A percentile compares a stretch with the other conserved stretches of the same genome.
Conservation (phyloP, 2,888 invertebrate species). For the Sericinus montela region DNA sequence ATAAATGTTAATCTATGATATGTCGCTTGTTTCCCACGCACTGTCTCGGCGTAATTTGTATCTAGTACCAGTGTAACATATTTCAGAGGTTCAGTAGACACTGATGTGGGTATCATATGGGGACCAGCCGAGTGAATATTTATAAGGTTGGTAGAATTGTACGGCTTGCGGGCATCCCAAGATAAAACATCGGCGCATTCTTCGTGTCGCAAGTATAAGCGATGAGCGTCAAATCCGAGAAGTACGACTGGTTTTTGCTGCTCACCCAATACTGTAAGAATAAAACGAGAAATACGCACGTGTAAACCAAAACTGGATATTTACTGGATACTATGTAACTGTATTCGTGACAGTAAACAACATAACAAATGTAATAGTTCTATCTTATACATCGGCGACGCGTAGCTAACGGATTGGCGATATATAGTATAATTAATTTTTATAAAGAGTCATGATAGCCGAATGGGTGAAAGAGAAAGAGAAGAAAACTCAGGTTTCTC, state of each 20-base stretch:
- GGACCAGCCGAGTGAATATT: constrained; percentile 73
- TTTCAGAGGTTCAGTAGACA: constrained; percentile 71
- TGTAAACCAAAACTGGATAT: no score
- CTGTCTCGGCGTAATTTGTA: constrained; percentile 81
- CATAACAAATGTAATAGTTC: no score
- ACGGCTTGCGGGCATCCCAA: constrained; percentile 75
- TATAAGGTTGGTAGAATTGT: constrained; percentile 59
- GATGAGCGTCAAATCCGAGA: constrained; percentile 44
- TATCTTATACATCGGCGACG: no score
- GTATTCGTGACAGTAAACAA: no score
- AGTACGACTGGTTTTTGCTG: constrained; percentile 44
- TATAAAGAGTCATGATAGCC: no score
- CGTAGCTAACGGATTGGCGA: no score
- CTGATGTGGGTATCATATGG: constrained; percentile 75
- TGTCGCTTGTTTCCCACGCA: constrained; percentile 59
- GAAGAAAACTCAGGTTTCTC: no score
- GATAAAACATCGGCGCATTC: constrained; percentile 77
- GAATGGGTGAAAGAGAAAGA: no score
- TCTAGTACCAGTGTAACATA: constrained; percentile 77
- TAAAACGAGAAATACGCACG: not conserved
- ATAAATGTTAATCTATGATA: constrained; percentile 54
- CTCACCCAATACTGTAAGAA: constrained; percentile 48
- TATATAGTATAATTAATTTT: no score
- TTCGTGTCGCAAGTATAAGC: constrained; percentile 72
- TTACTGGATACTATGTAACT: no score